Conservation (phyloP, 92 coral and sea anemone genomes). For the Epizoanthus ramosus region DNA sequence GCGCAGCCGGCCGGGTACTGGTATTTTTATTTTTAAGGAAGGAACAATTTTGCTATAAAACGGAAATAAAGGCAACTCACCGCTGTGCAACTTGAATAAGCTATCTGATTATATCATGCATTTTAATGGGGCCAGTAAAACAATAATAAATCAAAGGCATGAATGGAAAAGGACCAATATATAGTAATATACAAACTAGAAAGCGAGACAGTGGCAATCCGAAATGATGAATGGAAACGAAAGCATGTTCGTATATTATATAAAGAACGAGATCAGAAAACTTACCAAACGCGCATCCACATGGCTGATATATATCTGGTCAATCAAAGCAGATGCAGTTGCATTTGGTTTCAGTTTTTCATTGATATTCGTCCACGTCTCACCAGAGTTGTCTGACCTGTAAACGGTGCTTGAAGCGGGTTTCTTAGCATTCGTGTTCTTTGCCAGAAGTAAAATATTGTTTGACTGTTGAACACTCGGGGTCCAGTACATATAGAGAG, state of each 20-base stretch:
- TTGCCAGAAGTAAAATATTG: conserved; percentile 27
- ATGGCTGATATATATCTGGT: conserved; percentile 26
- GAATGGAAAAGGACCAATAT: conserved; percentile 13
- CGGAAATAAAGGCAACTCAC: background rate
- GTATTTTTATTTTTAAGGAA: too few species aligned
- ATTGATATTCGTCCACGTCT: conserved; percentile 23
- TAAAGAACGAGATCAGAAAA: background rate
- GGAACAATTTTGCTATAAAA: background rate
- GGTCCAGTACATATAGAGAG: conserved; percentile 27
- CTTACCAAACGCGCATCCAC: conserved; percentile 34
- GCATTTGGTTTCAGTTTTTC: conserved; percentile 20
- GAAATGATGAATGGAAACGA: background rate
- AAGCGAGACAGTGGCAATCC: too few species aligned
- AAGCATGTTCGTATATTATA: background rate
- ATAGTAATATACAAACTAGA: background rate
- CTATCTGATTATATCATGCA: conserved; percentile 17
- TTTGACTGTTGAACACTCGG: conserved; percentile 1
- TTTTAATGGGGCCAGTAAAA: background rate
- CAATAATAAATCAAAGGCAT: conserved; percentile 13
- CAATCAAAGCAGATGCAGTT: conserved; percentile 34
- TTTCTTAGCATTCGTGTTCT: background rate
- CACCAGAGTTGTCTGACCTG: conserved; percentile 13
- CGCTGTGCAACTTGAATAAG: background rate
- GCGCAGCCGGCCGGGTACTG: too few species aligned
- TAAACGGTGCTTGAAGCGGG: conserved; percentile 22